These are phyloP conservation scores for Cryptomyrus ogoouensis DNA, from an alignment of 2,113 vertebrate genomes.

Conservation along the genomic window DNA sequence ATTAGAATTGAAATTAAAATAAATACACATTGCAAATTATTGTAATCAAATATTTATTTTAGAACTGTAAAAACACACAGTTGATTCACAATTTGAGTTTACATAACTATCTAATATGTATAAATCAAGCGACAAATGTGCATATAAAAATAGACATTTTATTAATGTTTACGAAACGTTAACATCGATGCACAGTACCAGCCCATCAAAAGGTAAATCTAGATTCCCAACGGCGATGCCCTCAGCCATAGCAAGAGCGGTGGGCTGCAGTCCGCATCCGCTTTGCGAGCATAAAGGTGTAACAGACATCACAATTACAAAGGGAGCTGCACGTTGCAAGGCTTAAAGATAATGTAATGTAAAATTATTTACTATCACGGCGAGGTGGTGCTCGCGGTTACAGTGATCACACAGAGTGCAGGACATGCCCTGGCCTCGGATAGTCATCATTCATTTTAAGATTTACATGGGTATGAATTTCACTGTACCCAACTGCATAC, in stretches of 20 bases:
- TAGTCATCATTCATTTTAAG: neutral
- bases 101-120: neutral
- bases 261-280: neutral
- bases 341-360: neutral
- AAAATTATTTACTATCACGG: neutral
- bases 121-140: neutral
- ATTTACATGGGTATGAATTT: neutral
- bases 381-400: neutral
- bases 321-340: neutral
- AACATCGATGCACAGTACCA: neutral
- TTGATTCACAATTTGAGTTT: neutral
- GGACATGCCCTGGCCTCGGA: neutral
- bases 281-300: neutral
- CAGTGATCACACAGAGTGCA: neutral
- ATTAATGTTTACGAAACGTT: neutral
- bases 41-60: neutral
- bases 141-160: slow-evolving; percentile 3
- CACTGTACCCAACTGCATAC: neutral
- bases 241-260: neutral
- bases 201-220: neutral
- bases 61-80: neutral
- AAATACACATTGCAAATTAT: neutral
- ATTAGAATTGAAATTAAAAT: neutral
- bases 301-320: neutral
- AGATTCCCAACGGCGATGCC: neutral